phyloP scores from a whole-genome alignment of 2,113 vertebrate genomes.

The Peromyscus maniculatus region DNA sequence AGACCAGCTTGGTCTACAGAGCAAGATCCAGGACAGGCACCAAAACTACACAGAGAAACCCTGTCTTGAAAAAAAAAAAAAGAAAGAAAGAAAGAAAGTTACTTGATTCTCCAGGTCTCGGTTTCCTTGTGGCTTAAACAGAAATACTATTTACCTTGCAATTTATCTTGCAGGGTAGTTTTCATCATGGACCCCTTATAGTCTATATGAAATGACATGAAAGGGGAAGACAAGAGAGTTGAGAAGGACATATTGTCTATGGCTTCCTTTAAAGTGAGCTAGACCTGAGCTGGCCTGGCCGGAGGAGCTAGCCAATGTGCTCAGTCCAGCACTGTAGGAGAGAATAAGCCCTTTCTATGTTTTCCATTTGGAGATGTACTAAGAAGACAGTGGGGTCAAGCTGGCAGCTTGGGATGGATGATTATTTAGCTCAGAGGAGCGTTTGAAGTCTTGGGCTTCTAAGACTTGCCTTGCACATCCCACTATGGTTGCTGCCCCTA shows the following conservation, averaged over 20 bases:
- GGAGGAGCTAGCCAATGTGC: neutral
- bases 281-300: neutral
- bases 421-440: neutral
- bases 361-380: neutral
- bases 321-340: neutral
- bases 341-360: neutral
- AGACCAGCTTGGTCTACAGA: no score
- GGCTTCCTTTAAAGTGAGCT: neutral
- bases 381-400: neutral
- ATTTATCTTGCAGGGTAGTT: neutral
- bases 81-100: neutral
- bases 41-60: no score
- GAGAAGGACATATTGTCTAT: neutral
- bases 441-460: neutral
- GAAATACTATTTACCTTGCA: neutral
- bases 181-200: neutral
- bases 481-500: neutral
- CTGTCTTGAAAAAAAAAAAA: no score
- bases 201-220: neutral
- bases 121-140: neutral
- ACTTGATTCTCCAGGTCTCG: neutral
- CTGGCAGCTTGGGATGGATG: neutral
- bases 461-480: neutral
- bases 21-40: no score
- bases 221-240: neutral